A percentile compares a stretch with the other conserved stretches of the same genome.
These are phyloP conservation scores for Rhopilema esculentum DNA, from an alignment of 30 jellyfish, hydroid and myxozoan genomes.

Conservation along the genomic window DNA sequence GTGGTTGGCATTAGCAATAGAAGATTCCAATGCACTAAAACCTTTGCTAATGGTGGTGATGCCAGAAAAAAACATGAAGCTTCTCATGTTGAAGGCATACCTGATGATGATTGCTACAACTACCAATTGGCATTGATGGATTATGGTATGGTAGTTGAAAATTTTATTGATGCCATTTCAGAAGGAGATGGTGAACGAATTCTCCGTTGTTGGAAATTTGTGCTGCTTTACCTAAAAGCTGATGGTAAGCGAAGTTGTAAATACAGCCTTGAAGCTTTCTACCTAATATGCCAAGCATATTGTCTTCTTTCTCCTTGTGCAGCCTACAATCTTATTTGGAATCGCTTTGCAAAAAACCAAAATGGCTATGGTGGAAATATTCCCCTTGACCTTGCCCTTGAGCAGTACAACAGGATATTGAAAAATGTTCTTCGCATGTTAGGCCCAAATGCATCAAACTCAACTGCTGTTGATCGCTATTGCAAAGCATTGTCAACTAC, in stretches of 20 bases:
- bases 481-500: constrained; percentile 4
- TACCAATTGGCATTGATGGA: constrained; percentile 65
- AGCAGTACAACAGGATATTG: not conserved
- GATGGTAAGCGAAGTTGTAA: constrained; percentile 48
- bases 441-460: constrained; percentile 1
- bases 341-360: constrained; percentile 17
- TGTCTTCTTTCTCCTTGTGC: constrained; percentile 36
- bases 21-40: no score
- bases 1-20: no score
- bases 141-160: constrained; percentile 50
- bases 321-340: constrained; percentile 58
- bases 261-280: constrained; percentile 52
- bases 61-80: not conserved
- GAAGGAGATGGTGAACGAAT: constrained; percentile 72
- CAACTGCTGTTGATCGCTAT: not conserved
- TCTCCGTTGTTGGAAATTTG: constrained; percentile 41
- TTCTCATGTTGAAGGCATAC: not conserved
- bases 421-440: not conserved
- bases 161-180: constrained; percentile 54
- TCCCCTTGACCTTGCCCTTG: constrained; percentile 58
- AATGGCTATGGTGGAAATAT: constrained; percentile 66
- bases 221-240: constrained; percentile 30
- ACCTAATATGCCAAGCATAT: constrained; percentile 16
- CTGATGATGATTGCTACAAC: constrained; percentile 21
- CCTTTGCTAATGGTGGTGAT: no score